Evolutionary conservation across 2,797 vertebrate genomes (phyloP).

Genomic region (Sebastiscus albofasciatus): DNA sequence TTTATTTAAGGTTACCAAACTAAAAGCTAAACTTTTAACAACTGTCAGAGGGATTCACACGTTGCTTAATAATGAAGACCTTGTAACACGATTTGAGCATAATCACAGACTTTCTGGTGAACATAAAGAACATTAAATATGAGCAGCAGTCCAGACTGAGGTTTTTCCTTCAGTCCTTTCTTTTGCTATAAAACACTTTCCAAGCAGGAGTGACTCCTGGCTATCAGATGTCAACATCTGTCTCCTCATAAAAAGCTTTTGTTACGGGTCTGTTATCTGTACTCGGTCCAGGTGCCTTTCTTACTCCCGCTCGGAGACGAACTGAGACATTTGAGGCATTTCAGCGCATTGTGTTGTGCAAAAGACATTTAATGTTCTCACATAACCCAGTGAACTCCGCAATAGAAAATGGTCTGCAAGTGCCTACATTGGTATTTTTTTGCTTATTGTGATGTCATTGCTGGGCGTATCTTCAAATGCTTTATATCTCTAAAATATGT

Average conservation of each 20-base stretch:
- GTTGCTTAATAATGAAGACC: neutral
- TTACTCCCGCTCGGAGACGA: slow-evolving; percentile 1
- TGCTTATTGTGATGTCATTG: too few species aligned
- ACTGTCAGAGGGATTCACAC: neutral
- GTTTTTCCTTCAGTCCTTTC: neutral
- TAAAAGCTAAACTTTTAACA: neutral
- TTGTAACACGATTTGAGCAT: neutral
- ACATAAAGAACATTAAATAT: neutral
- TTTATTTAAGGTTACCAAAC: neutral
- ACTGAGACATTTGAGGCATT: neutral
- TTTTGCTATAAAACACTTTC: slow-evolving; percentile 19
- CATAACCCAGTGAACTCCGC: neutral
- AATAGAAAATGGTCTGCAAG: too few species aligned
- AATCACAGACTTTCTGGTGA: neutral
- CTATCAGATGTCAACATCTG: slow-evolving; percentile 54
- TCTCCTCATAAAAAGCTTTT: slow-evolving; percentile 37
- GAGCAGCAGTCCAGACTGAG: neutral
- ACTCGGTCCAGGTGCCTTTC: slow-evolving; percentile 27
- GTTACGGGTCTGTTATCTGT: slow-evolving; percentile 22
- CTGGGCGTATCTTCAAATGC: too few species aligned
- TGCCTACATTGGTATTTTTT: too few species aligned
- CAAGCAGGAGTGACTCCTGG: slow-evolving; percentile 30
- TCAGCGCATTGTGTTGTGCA: neutral
- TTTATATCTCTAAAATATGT: too few species aligned
- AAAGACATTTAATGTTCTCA: slow-evolving; percentile 2